Conservation (phyloP, 2,113 vertebrate genomes). For the Amia ocellicauda region DNA sequence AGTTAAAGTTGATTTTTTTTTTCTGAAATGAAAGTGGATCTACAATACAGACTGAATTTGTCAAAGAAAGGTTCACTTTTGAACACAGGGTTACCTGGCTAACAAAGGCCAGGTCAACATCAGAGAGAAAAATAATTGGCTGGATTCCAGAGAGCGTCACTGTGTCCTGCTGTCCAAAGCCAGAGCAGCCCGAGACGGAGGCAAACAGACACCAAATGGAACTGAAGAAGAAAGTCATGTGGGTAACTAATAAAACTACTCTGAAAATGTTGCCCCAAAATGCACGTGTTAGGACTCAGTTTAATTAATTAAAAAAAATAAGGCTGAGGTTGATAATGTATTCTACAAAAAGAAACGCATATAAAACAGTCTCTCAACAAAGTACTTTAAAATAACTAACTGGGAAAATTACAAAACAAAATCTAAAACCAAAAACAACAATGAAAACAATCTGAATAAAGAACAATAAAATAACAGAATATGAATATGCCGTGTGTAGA, state of each 20-base stretch:
- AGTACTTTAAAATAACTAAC: too few species aligned
- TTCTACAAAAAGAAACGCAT: too few species aligned
- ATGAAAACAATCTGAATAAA: too few species aligned
- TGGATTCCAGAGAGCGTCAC: conserved; percentile 30
- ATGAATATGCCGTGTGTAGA: background rate
- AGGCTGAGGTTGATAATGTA: too few species aligned
- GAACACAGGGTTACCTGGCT: conserved; percentile 23
- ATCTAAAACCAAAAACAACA: too few species aligned
- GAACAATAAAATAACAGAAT: too few species aligned
- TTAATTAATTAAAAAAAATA: too few species aligned
- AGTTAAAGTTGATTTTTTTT: background rate
- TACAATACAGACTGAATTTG: conserved; percentile 8
- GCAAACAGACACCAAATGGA: background rate
- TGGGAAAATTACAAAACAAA: too few species aligned
- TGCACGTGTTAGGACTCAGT: too few species aligned
- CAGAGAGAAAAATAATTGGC: conserved; percentile 22
- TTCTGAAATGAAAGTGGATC: background rate
- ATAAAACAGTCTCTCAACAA: too few species aligned
- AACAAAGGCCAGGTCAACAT: conserved; percentile 26
- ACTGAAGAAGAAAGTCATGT: background rate
- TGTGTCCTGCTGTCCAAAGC: conserved; percentile 10
- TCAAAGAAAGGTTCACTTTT: conserved; percentile 20
- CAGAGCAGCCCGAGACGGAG: background rate
- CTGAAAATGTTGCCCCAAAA: background rate
- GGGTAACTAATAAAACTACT: too few species aligned